These are phyloP conservation scores for Ceratitis capitata DNA, from an alignment of 1,140 invertebrate species.

Conservation along the genomic window DNA sequence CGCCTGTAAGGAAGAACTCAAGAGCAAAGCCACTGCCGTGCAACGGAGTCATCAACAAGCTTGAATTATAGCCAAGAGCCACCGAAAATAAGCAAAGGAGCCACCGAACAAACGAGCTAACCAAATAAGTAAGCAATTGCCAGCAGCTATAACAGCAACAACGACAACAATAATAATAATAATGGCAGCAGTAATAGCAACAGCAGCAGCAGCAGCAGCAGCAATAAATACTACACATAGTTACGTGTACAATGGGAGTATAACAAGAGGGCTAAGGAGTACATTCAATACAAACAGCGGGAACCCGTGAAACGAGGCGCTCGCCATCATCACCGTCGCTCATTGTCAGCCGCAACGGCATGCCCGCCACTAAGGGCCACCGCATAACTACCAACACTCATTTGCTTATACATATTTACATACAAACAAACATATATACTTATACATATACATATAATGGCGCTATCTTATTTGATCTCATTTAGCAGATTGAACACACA, in stretches of 20 bases:
- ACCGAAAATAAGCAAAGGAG: neutral
- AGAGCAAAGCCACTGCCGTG: no score
- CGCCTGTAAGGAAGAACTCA: neutral
- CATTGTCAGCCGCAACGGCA: constrained; percentile 13
- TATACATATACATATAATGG: no score
- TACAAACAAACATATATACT: neutral
- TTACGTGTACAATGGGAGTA: constrained; percentile 9
- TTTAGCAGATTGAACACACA: constrained; percentile 7
- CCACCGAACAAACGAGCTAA: constrained; percentile 11
- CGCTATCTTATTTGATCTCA: constrained; percentile 33
- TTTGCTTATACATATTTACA: neutral
- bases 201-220: neutral
- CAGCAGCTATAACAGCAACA: neutral
- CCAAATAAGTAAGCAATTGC: constrained; percentile 28
- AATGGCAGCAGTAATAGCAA: no score
- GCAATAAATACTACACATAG: constrained; percentile 9
- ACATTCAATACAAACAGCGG: neutral
- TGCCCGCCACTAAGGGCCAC: constrained; percentile 25
- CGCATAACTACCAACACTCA: neutral
- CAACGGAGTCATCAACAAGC: neutral
- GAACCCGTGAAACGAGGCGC: constrained; percentile 30
- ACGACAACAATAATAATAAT: neutral
- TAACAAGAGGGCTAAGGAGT: neutral
- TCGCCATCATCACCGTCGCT: constrained; percentile 35
- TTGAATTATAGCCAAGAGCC: constrained; percentile 36